Percentiles rank a stretch among this genome's conserved stretches.
Evolutionary conservation across 2,797 vertebrate species (phyloP).

Genomic region (Typhlichthys subterraneus): DNA sequence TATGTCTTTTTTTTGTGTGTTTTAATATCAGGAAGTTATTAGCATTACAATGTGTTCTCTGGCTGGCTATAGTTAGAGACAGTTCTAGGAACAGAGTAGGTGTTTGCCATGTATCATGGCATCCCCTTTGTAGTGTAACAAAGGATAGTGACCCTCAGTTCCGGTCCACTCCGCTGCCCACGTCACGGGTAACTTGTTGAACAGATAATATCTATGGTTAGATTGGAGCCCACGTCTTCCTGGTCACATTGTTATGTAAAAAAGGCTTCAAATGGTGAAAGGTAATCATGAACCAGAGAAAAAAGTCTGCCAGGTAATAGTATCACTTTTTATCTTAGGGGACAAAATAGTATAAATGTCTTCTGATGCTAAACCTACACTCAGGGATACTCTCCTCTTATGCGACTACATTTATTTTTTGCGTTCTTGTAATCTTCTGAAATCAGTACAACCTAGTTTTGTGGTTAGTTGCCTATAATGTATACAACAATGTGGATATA

Average conservation of each 20-base stretch:
- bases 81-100: constrained; percentile 49
- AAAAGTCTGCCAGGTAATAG: not conserved
- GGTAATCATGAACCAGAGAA: not conserved
- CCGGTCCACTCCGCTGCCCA: constrained; percentile 43
- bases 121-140: constrained; percentile 63
- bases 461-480: not conserved
- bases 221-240: constrained; percentile 47
- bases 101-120: constrained; percentile 52
- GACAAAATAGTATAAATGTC: not conserved
- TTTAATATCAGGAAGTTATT: constrained; percentile 22
- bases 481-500: too few relatives aligned
- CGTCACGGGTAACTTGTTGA: constrained; percentile 69
- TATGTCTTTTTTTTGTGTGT: constrained; percentile 13
- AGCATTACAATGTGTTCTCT: constrained; percentile 20
- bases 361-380: not conserved
- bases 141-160: constrained; percentile 58
- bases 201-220: constrained; percentile 44
- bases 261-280: constrained; percentile 18
- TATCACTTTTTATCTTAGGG: not conserved
- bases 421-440: too few relatives aligned
- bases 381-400: not conserved
- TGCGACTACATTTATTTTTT: constrained; percentile 40
- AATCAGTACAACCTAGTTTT: not conserved
- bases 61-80: constrained; percentile 32
- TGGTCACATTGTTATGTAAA: constrained; percentile 44